Base-by-base conservation (phyloP, 2,797 vertebrate genomes). In the Periophthalmus magnuspinnatus region DNA sequence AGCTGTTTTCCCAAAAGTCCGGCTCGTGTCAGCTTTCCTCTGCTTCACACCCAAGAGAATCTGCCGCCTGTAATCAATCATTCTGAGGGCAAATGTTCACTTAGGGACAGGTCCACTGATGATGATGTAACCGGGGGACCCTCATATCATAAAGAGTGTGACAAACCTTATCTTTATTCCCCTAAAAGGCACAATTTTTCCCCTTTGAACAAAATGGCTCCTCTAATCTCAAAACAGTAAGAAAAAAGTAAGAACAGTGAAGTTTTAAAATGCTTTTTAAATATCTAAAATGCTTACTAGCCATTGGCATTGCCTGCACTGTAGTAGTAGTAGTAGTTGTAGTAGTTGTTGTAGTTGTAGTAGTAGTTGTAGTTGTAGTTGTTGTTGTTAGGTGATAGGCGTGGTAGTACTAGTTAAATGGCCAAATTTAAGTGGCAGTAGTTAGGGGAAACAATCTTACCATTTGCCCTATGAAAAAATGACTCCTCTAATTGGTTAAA, bases 1-100 rank as follows among this genome's bases (percentile, higher is more conserved):
- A 87, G 85, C 75, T 13, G 7, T 77, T 88, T 85, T 84, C 65
- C 79, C 76, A 61, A 41, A 63, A 63, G 80, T 72, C 74, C 67
- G 74, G 38, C 52, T 41, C 71, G 68, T 84, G 74, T 80, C 84
- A 78, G 67, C 76, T 82, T 76, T 66, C 41, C 69, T 76, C 52
- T 64, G 54, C 68, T n/a, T 60, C 54, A 78, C 65, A 10, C 61
- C 17, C n/a, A 71, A 47, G 47, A 14, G 70, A 50, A 22, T 41
- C 34, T 9, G 38, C 54, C 36, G 71, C 75, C 14, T 33, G 80
- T 85, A 79, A 90, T 87, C 87, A 79, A 70, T 55, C 70, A 64
- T 16, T 62, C 66, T 83, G 72, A 38, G 70, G 71, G 82, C 75
- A 38, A 65, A 17, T 60, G 59, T 81, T 86, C 67, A 71, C 80